Evolutionary conservation across 2,888 invertebrate genomes (phyloP), one percentile per base, ranked within the genome.

Genomic region (Acleris literana): DNA sequence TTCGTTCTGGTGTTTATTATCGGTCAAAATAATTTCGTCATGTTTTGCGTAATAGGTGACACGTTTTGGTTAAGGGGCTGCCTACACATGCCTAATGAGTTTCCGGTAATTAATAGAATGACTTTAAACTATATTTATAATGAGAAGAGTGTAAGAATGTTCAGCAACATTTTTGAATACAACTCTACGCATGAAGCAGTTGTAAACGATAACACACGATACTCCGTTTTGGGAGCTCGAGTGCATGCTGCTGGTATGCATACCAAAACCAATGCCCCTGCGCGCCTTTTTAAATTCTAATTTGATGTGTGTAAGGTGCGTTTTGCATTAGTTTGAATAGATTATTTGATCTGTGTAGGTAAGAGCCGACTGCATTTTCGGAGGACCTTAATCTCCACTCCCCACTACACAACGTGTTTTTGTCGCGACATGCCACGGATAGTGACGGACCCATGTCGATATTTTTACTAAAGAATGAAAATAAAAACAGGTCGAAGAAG

Each of bases 191-290:
- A 84, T 83, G 80, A 79, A 82, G 78, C 79, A 83, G 81, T 90
- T 90, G 87, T 90, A 90, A 89, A 90, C 87, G 87, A 87, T 87
- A 86, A 80, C 82, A 72, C 84, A 84, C 83, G 84, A 87, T 85
- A 66, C 39, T 86, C 83, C 84, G 84, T 86, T 85, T 84, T 83
- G 83, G 83, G 82, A 78, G 78, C 82, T 82, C 79, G 83, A 78
- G 83, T 82, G 81, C 82, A 82, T 82, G 79, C 76, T 79, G 75
- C 78, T 80, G 80, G 80, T 80, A 77, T 84, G 82, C 82, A 81
- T 76, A 74, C 57, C 61, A 76, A 71, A 60, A 48, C 57, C 69
- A 69, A 71, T 68, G 68, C 66, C 63, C 51, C 70, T 72, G 70
- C 75, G 68, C 25, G 69, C 77, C 59, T 73, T 73, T 76, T 68